Base-by-base conservation (phyloP, 2,888 invertebrate genomes). In the Strigamia crassipes region DNA sequence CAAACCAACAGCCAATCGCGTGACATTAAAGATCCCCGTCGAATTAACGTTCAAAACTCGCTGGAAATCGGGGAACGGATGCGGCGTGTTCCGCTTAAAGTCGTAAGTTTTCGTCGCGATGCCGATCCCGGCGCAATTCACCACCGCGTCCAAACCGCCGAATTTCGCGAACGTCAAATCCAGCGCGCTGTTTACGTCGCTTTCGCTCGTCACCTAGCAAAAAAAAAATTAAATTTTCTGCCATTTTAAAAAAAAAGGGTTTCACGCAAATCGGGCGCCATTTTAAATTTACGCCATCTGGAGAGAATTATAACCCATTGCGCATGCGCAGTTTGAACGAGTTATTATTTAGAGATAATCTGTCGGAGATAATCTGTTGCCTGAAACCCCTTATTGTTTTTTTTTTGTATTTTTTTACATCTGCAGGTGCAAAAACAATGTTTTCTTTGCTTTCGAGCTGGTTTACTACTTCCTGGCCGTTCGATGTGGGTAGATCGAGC, bases 91-190 rank as follows among this genome's bases (percentile, higher is more conserved):
- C 87, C 95, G 97, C 83, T 94, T 92, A 86, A 95, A 94, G 87
- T 98, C 98, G 87, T 94, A 99, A 0, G 93, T 92, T 87, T 96
- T 96, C 85, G 92, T 92, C 0, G 97, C 96, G 0, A 92, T 90
- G 0, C 94, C 94, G 84, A 96, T 93, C 12, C 99, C 99, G 0
- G 99, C 99, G 90, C 99, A 99, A 87, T 98, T 99, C 0, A 99
- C 94, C 0, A 94, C 90, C 81, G 92, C 91, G 87, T 99, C 93
- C 42, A 99, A 88, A 83, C 92, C 90, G 0, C 96, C 95, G 89
- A 96, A 99, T 86, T 94, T 94, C 0, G 92, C 90, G 88, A 93
- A 92, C 0, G 93, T 91, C 42, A 92, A 84, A 2, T 92, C 89
- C 79, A 99, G 83, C 0, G 95, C 94, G 82, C 91, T 90, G 78